Base-by-base conservation (phyloP, 2,888 invertebrate species). In the Plemyria rubiginata region DNA sequence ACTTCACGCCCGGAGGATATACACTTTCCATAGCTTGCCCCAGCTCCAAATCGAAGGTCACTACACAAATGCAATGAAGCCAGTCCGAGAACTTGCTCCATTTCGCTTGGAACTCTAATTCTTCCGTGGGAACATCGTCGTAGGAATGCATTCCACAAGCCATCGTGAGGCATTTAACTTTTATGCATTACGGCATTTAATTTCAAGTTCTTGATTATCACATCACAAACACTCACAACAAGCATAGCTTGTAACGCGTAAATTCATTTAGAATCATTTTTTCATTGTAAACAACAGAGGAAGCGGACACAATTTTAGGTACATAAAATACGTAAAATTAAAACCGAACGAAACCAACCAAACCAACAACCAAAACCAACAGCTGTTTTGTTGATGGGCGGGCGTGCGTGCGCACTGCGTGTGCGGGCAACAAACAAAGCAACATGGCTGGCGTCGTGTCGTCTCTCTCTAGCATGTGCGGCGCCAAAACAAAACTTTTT, bases 1-100 rank as follows among this genome's bases (percentile, higher is more conserved):
- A 88, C 70, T 94, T 94, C 28, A 97, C 95, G 82, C 96, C 96
- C 65, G 94, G 94, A 13, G 98, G 98, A 87, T 96, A 98, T 22
- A 98, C 95, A 73, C 96, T 95, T 96, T 99, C 99, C 90, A 99
- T 95, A n/a, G 98, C 98, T 92, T 99, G 99, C 13, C 99, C 99
- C 61, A 99, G 94, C 93, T 99, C 99, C 77, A 99, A 94, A 93
- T 99, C 99, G 92, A 99, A 99, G 9, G 99, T 99, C 54, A 99
- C 99, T 66, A 99, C 97, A 88, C 99, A 99, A 76, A 99, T 96
- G 82, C 99, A 99, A 84, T 99, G 97, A 71, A 99, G 94, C 99
- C 99, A 99, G 86, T 98, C 97, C 60, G 96, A 95, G 87, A 97
- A 96, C 78, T 94, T 94, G 78, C 95, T 94, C 96, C 97, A 97